These are phyloP conservation scores for Eira barbara DNA, from an alignment of 2,113 vertebrate genomes.

Conservation along the genomic window DNA sequence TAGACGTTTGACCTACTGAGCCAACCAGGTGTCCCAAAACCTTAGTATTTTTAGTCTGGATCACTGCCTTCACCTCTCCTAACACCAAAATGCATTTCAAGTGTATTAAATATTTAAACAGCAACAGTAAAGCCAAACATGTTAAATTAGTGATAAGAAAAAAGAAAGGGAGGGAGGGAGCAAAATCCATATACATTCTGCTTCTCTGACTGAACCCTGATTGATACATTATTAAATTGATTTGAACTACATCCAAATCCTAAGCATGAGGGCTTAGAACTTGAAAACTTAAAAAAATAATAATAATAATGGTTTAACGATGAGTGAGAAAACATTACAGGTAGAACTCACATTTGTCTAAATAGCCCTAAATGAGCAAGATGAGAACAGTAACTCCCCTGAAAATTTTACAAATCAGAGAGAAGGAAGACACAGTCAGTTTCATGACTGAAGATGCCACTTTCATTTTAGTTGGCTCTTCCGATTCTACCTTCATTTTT, in stretches of 20 bases:
- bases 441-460: neutral
- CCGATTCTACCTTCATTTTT: neutral
- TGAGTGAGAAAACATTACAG: neutral
- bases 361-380: neutral
- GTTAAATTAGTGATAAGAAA: neutral
- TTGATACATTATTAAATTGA: neutral
- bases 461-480: neutral
- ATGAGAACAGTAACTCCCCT: neutral
- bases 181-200: neutral
- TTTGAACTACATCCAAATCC: neutral
- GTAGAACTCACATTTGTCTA: slow-evolving; percentile 4
- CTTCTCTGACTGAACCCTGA: neutral
- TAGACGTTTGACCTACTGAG: too few relatives aligned
- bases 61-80: neutral
- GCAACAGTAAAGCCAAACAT: neutral
- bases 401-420: neutral
- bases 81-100: neutral
- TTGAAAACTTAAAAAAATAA: slow-evolving; percentile 44
- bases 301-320: slow-evolving; percentile 37
- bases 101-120: slow-evolving; percentile 1
- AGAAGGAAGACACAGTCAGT: neutral
- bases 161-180: neutral
- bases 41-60: neutral
- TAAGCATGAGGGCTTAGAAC: neutral
- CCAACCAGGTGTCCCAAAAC: neutral